phyloP scores from a whole-genome alignment of 2,888 invertebrate genomes.

The Drosophila aldrichi region DNA sequence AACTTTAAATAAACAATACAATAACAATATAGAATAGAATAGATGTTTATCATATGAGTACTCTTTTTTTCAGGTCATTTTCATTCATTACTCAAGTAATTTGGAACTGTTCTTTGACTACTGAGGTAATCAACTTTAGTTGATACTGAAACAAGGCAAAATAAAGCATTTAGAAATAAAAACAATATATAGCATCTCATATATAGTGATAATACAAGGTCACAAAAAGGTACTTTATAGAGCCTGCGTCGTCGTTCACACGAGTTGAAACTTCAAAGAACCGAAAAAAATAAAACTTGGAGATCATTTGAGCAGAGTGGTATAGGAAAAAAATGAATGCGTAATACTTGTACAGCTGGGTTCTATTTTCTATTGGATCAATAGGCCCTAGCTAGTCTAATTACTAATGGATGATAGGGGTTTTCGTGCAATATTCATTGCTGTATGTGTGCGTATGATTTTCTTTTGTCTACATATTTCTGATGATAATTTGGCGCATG shows the following conservation, averaged over 20 bases:
- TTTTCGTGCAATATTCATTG: conserved; percentile 49
- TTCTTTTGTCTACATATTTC: conserved; percentile 6
- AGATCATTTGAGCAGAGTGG: conserved; percentile 59
- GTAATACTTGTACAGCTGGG: conserved; percentile 61
- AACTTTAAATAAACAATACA: conserved; percentile 34
- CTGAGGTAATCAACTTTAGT: conserved; percentile 12
- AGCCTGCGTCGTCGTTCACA: conserved; percentile 41
- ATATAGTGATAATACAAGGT: conserved; percentile 31
- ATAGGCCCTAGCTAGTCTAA: conserved; percentile 39
- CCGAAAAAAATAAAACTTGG: conserved; percentile 31
- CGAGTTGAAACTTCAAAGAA: conserved; percentile 62
- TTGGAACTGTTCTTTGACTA: conserved; percentile 27
- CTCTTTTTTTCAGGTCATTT: conserved; percentile 33
- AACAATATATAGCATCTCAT: conserved; percentile 48
- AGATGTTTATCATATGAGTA: conserved; percentile 10
- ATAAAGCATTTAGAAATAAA: conserved; percentile 19
- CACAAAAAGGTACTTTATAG: conserved; percentile 51
- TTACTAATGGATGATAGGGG: conserved; percentile 29
- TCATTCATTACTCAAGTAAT: conserved; percentile 20
- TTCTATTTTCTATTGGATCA: conserved; percentile 4
- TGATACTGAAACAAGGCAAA: conserved; percentile 6
- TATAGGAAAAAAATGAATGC: conserved; percentile 39
- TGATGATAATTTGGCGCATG: conserved; percentile 74
- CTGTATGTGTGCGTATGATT: conserved; percentile 21
- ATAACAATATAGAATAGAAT: conserved; percentile 15